phyloP scores from a whole-genome alignment of 1,140 invertebrate species.

The Drusus annulatus region DNA sequence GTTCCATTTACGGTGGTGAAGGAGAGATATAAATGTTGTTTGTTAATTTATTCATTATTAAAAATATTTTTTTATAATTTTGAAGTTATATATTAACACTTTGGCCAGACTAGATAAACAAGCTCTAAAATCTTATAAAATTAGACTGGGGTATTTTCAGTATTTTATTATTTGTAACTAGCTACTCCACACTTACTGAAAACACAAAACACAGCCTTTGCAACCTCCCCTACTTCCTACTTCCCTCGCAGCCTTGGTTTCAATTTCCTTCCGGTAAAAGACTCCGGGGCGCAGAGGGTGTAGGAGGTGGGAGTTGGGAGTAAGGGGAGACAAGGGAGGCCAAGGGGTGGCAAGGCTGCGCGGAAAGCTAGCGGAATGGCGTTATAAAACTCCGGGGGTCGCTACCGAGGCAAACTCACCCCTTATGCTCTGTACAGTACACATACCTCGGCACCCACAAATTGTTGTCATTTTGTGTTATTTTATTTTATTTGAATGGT shows the following conservation, averaged over 20 bases:
- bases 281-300: background rate
- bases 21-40: no score
- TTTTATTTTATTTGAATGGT: no score
- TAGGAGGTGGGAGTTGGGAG: background rate
- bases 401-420: background rate
- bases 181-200: constrained; percentile 12
- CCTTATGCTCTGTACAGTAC: background rate
- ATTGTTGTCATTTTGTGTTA: no score
- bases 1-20: no score
- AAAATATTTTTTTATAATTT: no score
- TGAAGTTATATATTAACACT: no score
- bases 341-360: background rate
- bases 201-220: constrained; percentile 12
- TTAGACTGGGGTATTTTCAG: no score
- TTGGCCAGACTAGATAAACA: no score
- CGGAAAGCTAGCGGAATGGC: constrained; percentile 26
- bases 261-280: constrained; percentile 33
- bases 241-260: constrained; percentile 9
- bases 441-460: no score
- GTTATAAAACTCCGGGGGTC: constrained; percentile 33
- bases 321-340: background rate
- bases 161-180: no score
- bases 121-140: no score
- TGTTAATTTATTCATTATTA: no score
- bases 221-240: background rate